These are phyloP conservation scores for Mugil cephalus DNA, from an alignment of 2,113 vertebrate species.

Conservation along the genomic window DNA sequence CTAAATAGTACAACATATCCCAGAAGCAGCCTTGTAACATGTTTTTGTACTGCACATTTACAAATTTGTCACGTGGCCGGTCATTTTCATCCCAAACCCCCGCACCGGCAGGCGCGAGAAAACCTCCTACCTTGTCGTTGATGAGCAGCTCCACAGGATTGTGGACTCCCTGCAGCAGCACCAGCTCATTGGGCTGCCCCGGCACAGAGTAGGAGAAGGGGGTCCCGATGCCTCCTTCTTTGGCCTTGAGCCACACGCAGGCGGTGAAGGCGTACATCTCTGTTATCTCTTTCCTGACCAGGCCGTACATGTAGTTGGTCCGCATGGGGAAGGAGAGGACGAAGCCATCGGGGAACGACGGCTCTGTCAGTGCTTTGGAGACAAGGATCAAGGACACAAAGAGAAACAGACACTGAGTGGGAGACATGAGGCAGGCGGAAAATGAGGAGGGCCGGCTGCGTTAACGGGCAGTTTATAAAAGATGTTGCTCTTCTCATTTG, in stretches of 20 bases:
- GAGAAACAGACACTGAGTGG: background rate
- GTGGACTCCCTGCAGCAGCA: constrained; percentile 91
- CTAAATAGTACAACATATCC: background rate
- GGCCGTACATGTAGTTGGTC: constrained; percentile 96
- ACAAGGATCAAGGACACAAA: constrained; percentile 23
- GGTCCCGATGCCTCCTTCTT: constrained; percentile 90
- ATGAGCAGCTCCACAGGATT: constrained; percentile 96
- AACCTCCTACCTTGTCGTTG: constrained; percentile 90
- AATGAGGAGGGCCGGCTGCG: background rate
- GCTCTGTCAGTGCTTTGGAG: constrained; percentile 78
- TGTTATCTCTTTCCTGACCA: constrained; percentile 90
- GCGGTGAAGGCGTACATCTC: constrained; percentile 96
- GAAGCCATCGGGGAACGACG: constrained; percentile 89
- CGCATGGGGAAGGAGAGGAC: constrained; percentile 93
- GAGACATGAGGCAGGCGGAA: background rate
- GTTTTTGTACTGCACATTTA: background rate
- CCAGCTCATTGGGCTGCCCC: constrained; percentile 93
- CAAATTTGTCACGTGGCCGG: background rate
- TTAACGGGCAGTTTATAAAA: constrained; percentile 16
- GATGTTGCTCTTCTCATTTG: constrained; percentile 14
- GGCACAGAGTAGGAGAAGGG: constrained; percentile 96
- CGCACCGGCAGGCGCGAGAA: background rate
- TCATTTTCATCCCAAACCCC: background rate
- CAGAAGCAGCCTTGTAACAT: no score
- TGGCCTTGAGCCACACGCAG: constrained; percentile 93